Base-by-base conservation (phyloP, 1,140 invertebrate genomes). In the Penaeus indicus region DNA sequence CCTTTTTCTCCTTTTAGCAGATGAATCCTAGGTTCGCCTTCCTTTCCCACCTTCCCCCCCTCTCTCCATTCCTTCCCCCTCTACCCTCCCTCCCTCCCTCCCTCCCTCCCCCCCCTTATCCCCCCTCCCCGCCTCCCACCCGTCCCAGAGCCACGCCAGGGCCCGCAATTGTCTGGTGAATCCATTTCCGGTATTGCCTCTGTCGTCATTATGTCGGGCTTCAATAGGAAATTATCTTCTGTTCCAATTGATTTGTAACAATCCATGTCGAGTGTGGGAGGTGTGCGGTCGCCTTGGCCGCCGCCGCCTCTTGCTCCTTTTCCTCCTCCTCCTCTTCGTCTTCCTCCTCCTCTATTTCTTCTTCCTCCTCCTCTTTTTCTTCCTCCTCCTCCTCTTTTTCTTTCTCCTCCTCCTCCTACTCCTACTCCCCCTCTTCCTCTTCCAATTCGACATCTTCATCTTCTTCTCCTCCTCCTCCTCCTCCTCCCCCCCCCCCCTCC, bases 101-200 rank as follows among this genome's bases (percentile, higher is more conserved):
- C 38, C 18, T 11, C 38, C 54, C 22, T 21, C 22, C 38, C 11
- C 1, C 72, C 16, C 27, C 25, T 4, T 38, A 8, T 25, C n/a
- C 72, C 72, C 42, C 72, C 77, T 19, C 77, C 60, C 32, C 38
- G 77, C 25, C 77, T 27, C 61, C 78, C 78, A 25, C 47, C 77
- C 21, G 61, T 42, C 62, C 60, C 67, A 61, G 77, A 61, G 75
- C 62, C 42, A 62, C 62, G 32, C 60, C 67, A 32, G 85, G 62
- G 75, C 62, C 42, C 38, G 47, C 85, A 86, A 80, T 86, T 86
- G 85, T 86, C 75, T 61, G 84, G 63, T 42, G 64, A 86, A 86
- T 86, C 77, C 38, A 79, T 86, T 86, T 86, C 85, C 85, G 64
- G 85, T 80, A 63, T 86, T 64, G 61, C n/a, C 85, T 27, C 54